Base-by-base conservation (phyloP, 2,888 invertebrate genomes). In the Gandaritis pyraliata region DNA sequence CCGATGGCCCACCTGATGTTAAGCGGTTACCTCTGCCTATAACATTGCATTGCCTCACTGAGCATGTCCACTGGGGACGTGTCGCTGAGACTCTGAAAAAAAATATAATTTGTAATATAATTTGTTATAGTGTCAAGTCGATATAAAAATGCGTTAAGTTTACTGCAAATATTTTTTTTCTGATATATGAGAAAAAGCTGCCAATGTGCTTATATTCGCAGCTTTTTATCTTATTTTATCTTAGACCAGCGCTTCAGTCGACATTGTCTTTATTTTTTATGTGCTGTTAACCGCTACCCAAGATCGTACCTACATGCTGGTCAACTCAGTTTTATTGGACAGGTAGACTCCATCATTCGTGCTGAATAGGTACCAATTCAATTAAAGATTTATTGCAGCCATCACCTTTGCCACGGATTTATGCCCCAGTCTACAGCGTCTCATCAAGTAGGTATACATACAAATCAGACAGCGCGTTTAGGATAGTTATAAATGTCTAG, bases 341-440 rank as follows among this genome's bases (percentile, higher is more conserved):
- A 69, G 71, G 68, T 69, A 71, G 71, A 78, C 76, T 70, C 73
- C 71, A 80, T 78, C 77, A 77, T 77, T 80, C 78, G 77, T 80
- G 80, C 81, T 74, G 82, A 85, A 78, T 74, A 77, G 75, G 73
- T 76, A 81, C 76, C 77, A 77, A 80, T 82, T 84, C 83, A 84
- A 86, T 86, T 82, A 84, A 84, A 86, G 86, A 86, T 86, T 86
- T 83, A 87, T 86, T 77, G 77, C 83, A 64, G 69, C 74, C 74
- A 78, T 83, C 78, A 77, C 66, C 72, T 76, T 79, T 75, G 54
- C 59, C 36, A 62, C 43, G 41, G 50, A 52, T 63, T 59, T 63
- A 72, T 69, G 52, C 55, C 64, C 62, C 61, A 45, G 60, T 73
- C 59, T 66, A 71, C 71, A 69, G 70, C 63, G 53, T 29, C 47